Conservation (phyloP, 2,797 vertebrate genomes). For the Carapus acus region DNA sequence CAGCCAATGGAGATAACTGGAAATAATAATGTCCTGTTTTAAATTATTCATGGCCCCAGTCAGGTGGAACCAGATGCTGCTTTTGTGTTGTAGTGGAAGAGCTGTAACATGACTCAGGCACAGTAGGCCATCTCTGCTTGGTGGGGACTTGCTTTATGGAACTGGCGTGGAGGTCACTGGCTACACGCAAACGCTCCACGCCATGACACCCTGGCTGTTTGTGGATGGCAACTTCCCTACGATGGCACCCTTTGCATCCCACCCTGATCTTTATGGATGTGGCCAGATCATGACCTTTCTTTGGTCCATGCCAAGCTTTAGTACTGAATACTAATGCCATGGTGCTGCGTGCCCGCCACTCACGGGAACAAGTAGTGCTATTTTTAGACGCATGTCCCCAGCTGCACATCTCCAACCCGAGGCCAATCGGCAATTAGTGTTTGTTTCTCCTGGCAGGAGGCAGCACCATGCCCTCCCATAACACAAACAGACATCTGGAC, state of each 20-base stretch:
- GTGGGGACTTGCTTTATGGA: constrained; percentile 35
- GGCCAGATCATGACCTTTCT: constrained; percentile 60
- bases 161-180: constrained; percentile 27
- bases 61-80: constrained; percentile 70
- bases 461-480: constrained; percentile 59
- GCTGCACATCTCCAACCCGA: constrained; percentile 71
- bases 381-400: constrained; percentile 74
- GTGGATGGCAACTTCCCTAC: no score
- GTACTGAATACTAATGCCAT: constrained; percentile 63
- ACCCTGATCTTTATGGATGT: constrained; percentile 57
- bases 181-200: constrained; percentile 40
- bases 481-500: constrained; percentile 69
- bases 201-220: constrained; percentile 35
- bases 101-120: constrained; percentile 74
- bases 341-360: constrained; percentile 58
- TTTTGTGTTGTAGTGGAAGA: constrained; percentile 74
- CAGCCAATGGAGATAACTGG: constrained; percentile 51
- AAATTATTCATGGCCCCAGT: constrained; percentile 82
- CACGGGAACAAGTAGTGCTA: constrained; percentile 66
- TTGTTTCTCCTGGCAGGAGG: constrained; percentile 64
- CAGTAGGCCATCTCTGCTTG: constrained; percentile 35
- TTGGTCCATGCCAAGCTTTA: constrained; percentile 43
- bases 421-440: constrained; percentile 73
- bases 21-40: constrained; percentile 67
- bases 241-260: constrained; percentile 29